Conservation (phyloP, 2,113 vertebrate genomes). For the Triplophysa dalaica region DNA sequence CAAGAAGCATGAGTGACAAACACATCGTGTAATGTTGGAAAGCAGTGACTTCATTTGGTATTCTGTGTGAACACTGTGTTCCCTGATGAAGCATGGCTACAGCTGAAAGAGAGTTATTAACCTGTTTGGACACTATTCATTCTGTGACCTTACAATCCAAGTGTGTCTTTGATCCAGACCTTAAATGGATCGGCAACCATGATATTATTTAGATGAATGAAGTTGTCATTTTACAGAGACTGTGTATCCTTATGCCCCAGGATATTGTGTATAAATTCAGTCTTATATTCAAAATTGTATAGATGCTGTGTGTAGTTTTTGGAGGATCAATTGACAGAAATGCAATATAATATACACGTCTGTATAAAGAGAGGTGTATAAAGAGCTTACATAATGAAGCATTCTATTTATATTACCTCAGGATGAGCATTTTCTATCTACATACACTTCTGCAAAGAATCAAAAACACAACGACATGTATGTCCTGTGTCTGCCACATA, state of each 20-base stretch:
- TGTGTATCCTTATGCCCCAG: not conserved
- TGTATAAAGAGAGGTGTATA: too few species aligned
- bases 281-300: too few species aligned
- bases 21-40: slow-evolving; percentile 25
- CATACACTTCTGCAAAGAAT: too few species aligned
- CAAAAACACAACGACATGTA: too few species aligned
- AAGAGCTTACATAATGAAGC: too few species aligned
- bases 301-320: too few species aligned
- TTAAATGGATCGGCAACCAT: slow-evolving; percentile 13
- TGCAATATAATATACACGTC: too few species aligned
- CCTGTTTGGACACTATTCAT: slow-evolving; percentile 20
- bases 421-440: too few species aligned
- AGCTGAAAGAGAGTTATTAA: slow-evolving; percentile 29
- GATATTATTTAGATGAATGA: slow-evolving; percentile 35
- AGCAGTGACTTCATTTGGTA: slow-evolving; percentile 35
- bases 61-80: slow-evolving; percentile 31
- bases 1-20: slow-evolving; percentile 35
- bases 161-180: not conserved
- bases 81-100: slow-evolving; percentile 26
- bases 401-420: too few species aligned
- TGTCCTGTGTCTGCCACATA: too few species aligned
- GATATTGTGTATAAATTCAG: too few species aligned
- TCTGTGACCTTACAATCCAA: not conserved
- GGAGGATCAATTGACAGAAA: too few species aligned
- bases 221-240: slow-evolving; percentile 5